Percentiles rank a stretch among this genome's conserved stretches.
phyloP scores from a whole-genome alignment of 2,797 vertebrate genomes.

The Sparus aurata region DNA sequence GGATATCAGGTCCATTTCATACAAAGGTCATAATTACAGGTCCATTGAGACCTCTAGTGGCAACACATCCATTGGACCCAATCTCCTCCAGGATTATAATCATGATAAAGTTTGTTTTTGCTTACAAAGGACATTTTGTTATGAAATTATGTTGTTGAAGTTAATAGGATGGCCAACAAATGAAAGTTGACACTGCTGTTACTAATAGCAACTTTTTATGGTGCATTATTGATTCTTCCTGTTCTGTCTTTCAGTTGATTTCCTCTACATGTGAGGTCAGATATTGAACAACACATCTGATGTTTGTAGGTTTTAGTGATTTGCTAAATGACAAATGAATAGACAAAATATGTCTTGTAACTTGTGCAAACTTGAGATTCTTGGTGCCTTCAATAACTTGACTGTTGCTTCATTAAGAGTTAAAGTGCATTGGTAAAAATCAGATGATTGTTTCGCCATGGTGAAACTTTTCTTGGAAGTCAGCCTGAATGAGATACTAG shows the following conservation, averaged over 20 bases:
- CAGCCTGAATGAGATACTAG: too few relatives aligned
- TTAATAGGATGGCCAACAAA: background rate
- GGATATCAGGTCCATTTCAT: constrained; percentile 62
- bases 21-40: constrained; percentile 70
- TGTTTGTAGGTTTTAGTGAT: background rate
- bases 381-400: background rate
- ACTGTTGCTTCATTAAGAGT: background rate
- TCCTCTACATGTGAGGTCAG: background rate
- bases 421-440: background rate
- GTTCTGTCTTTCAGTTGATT: background rate
- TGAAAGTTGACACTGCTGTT: background rate
- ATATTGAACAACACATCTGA: background rate
- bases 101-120: constrained; percentile 11
- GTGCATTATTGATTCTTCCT: background rate
- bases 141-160: background rate
- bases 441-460: background rate
- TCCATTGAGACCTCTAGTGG: constrained; percentile 86
- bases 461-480: constrained; percentile 3
- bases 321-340: background rate
- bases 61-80: constrained; percentile 57
- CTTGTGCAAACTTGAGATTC: background rate
- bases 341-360: background rate
- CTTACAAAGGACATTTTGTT: constrained; percentile 2
- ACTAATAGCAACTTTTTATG: constrained; percentile 7
- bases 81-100: constrained; percentile 34